phyloP scores from a whole-genome alignment of 2,113 vertebrate genomes.

The Anarhynchus alexandrinus region DNA sequence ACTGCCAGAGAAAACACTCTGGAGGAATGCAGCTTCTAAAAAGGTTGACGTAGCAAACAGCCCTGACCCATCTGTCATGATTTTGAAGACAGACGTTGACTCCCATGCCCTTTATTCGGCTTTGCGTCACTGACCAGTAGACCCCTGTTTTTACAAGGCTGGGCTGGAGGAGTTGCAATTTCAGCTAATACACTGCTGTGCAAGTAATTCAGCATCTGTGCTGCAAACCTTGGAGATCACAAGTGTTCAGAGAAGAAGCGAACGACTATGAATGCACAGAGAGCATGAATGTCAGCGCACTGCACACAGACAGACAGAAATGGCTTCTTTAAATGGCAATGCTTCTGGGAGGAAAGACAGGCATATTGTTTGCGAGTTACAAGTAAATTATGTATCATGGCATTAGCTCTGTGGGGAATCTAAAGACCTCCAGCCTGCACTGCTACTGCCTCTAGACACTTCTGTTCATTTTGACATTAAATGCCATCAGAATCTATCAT shows the following conservation, averaged over 20 bases:
- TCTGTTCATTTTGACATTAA: not conserved
- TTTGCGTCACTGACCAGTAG: not conserved
- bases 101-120: not conserved
- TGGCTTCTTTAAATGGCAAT: not conserved
- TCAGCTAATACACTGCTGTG: not conserved
- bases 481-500: not conserved
- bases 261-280: not conserved
- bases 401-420: not conserved
- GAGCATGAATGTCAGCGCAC: rapidly evolving
- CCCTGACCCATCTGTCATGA: not conserved
- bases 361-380: not conserved
- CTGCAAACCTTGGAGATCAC: not conserved
- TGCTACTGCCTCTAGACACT: not conserved
- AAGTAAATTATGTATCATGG: not conserved
- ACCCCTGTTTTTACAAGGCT: not conserved
- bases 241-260: not conserved
- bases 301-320: not conserved
- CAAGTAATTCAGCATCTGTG: not conserved
- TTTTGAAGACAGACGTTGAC: not conserved
- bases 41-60: not conserved
- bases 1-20: not conserved
- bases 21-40: not conserved
- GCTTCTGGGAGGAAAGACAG: not conserved
- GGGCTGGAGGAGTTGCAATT: not conserved
- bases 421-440: not conserved